Evolutionary conservation across 1,140 invertebrate species (phyloP), one percentile per base, ranked within the genome.

Genomic region (Paraescarpia echinospica): DNA sequence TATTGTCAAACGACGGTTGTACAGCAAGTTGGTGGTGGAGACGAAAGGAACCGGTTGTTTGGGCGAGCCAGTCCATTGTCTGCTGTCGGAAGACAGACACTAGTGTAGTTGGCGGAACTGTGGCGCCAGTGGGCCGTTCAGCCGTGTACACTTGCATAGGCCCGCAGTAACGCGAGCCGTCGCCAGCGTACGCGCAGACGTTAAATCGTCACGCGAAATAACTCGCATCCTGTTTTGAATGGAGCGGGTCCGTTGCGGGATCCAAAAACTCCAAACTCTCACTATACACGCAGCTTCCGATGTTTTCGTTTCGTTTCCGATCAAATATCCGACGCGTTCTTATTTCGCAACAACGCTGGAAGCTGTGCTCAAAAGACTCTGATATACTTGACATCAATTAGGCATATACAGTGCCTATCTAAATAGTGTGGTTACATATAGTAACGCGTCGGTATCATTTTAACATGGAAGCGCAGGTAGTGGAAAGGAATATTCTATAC

Each of bases 191-290:
- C 59, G 59, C 59, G 22, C 59, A 77, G 59, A 77, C 59, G 59
- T 77, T 77, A 77, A 77, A 77, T 77, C 59, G 59, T 77, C 59
- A 77, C 59, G 59, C 59, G 59, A 77, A 77, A 77, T 77, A 77
- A 77, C 59, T 77, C 59, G 59, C 59, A 77, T 77, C 59, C 59
- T 77, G 59, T 77, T 77, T 77, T 77, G 59, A 77, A 77, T 77
- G 59, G 59, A 18, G 0, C 27, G 59, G 59, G 2, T 77, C 59
- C 59, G 59, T 31, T 77, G 59, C 59, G 8, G 27, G 59, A 4
- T 77, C 59, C 59, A 77, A 77, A 77, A 77, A 77, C 59, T 18
- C 59, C 14, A 2, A 27, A 77, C 27, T 77, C 59, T 77, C 59
- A 22, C 59, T 27, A 41, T 41, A 22, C 59, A 31, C 59, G 22